Conservation (phyloP, 2,113 vertebrate genomes). For the Tympanuchus pallidicinctus region DNA sequence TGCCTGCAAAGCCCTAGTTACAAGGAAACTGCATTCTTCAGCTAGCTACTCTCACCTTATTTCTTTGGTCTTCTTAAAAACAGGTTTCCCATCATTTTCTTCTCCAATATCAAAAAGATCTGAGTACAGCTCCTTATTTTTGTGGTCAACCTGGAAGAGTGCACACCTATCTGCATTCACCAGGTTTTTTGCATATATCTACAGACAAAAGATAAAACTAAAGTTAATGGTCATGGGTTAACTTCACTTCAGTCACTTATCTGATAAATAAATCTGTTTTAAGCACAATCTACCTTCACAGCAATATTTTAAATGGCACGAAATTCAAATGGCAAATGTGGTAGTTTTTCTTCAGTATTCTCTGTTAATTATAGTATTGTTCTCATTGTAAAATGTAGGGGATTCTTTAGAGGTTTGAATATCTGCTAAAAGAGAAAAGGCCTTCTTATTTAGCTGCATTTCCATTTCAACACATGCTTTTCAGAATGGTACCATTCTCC, state of each 20-base stretch:
- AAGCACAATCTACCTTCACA: background rate
- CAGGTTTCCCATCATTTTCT: conserved; percentile 94
- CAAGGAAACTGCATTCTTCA: conserved; percentile 21
- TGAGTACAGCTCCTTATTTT: conserved; percentile 97
- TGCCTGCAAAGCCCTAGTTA: conserved; percentile 20
- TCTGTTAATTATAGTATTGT: background rate
- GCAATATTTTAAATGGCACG: background rate
- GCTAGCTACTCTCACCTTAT: conserved; percentile 85
- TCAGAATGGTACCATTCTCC: background rate
- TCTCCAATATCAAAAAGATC: conserved; percentile 99
- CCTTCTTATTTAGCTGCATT: background rate
- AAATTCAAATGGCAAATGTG: background rate
- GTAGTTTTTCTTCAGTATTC: background rate
- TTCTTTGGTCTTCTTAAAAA: conserved; percentile 99
- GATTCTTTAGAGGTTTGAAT: background rate
- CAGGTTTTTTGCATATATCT: conserved; percentile 99
- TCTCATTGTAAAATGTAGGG: background rate
- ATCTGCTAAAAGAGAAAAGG: background rate
- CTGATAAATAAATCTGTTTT: background rate
- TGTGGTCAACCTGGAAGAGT: conserved; percentile 99
- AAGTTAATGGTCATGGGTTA: background rate
- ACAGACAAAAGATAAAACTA: conserved; percentile 66
- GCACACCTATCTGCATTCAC: conserved; percentile 99
- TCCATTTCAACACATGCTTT: background rate
- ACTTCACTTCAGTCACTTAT: background rate